These are phyloP conservation scores for Lipotes vexillifer DNA, from an alignment of 2,113 vertebrate genomes.

Conservation along the genomic window DNA sequence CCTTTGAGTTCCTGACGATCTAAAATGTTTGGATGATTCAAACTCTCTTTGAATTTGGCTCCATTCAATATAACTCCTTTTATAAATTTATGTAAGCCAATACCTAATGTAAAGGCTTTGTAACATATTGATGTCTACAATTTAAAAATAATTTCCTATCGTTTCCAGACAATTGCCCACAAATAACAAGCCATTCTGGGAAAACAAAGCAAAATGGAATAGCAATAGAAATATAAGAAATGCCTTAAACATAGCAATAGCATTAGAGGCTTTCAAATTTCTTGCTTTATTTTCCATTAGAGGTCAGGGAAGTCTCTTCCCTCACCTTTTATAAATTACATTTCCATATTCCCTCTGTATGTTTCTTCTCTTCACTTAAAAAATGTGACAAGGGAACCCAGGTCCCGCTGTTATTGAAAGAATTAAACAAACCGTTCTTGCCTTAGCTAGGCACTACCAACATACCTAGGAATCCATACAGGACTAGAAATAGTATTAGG, in stretches of 20 bases:
- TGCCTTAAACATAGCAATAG: neutral
- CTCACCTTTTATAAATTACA: neutral
- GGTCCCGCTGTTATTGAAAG: neutral
- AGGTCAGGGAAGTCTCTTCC: neutral
- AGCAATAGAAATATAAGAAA: neutral
- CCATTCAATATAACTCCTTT: conserved; percentile 24
- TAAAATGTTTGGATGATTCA: conserved; percentile 5
- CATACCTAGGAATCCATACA: neutral
- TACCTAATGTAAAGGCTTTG: conserved; percentile 3
- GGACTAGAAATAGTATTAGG: neutral
- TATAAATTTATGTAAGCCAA: conserved; percentile 3
- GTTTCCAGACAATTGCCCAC: conserved; percentile 42
- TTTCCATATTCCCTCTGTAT: neutral
- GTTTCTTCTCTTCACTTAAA: neutral
- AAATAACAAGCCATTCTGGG: conserved; percentile 45
- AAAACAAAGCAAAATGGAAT: conserved; percentile 47
- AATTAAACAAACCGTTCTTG: neutral
- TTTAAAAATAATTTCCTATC: conserved; percentile 52
- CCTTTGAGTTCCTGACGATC: neutral
- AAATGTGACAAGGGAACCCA: neutral
- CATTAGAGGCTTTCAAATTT: neutral
- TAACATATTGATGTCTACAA: conserved; percentile 8
- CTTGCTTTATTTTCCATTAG: neutral
- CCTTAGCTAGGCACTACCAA: neutral
- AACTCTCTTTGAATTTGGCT: neutral